A percentile compares a stretch with the other conserved stretches of the same genome.
phyloP scores from a whole-genome alignment of 2,888 invertebrate species.

The Drosophila fungiperda region DNA sequence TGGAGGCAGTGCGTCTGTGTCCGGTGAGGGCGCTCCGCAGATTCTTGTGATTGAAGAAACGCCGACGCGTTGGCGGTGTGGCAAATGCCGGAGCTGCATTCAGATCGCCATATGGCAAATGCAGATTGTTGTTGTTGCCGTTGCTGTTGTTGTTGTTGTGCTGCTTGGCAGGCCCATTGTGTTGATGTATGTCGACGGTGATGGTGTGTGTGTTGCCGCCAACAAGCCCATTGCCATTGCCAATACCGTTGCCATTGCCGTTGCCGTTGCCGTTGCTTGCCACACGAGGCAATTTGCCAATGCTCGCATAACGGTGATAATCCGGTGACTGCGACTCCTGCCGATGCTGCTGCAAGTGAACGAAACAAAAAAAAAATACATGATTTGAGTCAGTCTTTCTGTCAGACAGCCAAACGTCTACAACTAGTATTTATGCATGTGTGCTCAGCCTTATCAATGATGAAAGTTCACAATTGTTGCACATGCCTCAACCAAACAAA shows the following conservation, averaged over 20 bases:
- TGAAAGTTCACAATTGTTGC: conserved; percentile 72
- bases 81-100: conserved; percentile 90
- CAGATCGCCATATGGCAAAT: conserved; percentile 73
- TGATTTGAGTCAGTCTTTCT: conserved; percentile 23
- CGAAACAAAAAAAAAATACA: conserved; percentile 24
- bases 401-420: conserved; percentile 19
- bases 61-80: conserved; percentile 91
- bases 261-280: conserved; percentile 49
- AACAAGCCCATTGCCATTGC: conserved; percentile 50
- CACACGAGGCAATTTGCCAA: conserved; percentile 82
- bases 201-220: conserved; percentile 65
- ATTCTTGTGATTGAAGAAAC: conserved; percentile 93
- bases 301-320: conserved; percentile 83
- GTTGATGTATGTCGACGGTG: conserved; percentile 71
- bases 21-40: conserved; percentile 91
- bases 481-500: conserved; percentile 40
- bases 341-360: conserved; percentile 81
- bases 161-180: conserved; percentile 47
- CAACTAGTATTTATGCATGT: conserved; percentile 29
- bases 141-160: conserved; percentile 46
- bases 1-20: conserved; percentile 84
- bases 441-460: conserved; percentile 73
- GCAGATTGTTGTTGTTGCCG: conserved; percentile 57
- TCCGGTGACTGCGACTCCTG: conserved; percentile 85
- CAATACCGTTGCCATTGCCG: conserved; percentile 48